Evolutionary conservation across 2,888 invertebrate genomes (phyloP), one percentile per base, ranked within the genome.

Genomic region (Alsophila aescularia): DNA sequence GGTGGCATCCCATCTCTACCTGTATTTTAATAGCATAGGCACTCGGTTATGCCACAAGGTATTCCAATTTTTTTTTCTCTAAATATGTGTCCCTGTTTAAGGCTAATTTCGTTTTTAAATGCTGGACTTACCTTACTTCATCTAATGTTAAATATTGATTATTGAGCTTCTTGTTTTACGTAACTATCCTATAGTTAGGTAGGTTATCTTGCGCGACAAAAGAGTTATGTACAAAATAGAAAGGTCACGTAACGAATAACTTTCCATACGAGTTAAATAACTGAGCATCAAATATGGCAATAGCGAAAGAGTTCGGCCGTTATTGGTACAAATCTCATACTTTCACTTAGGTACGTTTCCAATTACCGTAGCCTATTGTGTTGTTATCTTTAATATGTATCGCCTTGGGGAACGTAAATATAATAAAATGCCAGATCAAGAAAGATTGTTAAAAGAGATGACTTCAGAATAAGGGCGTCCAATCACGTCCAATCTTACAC

Each of bases 301-400:
- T 56, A 52, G 57, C 58, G 54, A 60, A 54, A 55, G 34, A 35
- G 48, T 52, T 49, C n/a, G 51, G 36, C 51, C 42, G 39, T 51
- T 52, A 60, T 60, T 61, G 62, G 59, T 52, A 44, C 49, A 34
- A 60, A 61, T 50, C 39, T 52, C 52, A 54, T 44, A 63, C 66
- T 66, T 66, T 66, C 66, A 63, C 66, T 65, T 61, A 54, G n/a
- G n/a, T n/a, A n/a, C 35, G 61, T 63, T 62, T 61, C 66, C 66
- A 66, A 66, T 66, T 66, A 63, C 54, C 45, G 47, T 37, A 40
- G 35, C 42, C 54, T 60, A 66, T 60, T 62, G 63, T 63, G 42
- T 47, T 45, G 55, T 52, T 65, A 61, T 61, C 62, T 51, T 18
- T 6, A 24, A 49, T 39, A 41, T 58, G 32, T 29, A 53, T 62